A percentile compares a stretch with the other conserved stretches of the same genome.
Evolutionary conservation across 1,140 invertebrate genomes (phyloP).

Genomic region (Anagrus nilaparvatae): DNA sequence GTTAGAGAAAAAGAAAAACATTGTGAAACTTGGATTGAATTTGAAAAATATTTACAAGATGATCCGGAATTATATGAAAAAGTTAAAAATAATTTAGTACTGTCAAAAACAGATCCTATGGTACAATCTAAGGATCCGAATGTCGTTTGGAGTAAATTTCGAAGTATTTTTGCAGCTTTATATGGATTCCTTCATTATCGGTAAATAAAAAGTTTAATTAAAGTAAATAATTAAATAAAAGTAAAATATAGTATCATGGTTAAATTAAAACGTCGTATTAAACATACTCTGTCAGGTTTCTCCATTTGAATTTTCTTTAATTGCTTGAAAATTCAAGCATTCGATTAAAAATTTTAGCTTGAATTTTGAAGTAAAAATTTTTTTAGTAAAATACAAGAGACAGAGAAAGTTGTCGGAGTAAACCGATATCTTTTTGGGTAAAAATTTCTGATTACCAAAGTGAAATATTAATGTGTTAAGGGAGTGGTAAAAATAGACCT

Average conservation of each 20-base stretch:
- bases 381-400: no score
- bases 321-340: not conserved
- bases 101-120: conserved; percentile 44
- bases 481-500: no score
- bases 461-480: no score
- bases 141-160: conserved; percentile 58
- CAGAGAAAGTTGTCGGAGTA: no score
- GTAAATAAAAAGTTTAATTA: no score
- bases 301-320: not conserved
- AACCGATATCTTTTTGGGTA: no score
- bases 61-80: conserved; percentile 21
- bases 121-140: conserved; percentile 49
- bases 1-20: not conserved
- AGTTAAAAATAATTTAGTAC: conserved; percentile 51
- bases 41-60: conserved; percentile 30
- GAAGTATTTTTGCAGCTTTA: conserved; percentile 54
- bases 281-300: not conserved
- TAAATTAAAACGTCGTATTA: not conserved
- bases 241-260: conserved; percentile 3
- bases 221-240: conserved; percentile 52
- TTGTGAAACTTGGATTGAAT: conserved; percentile 47
- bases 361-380: no score
- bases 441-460: no score
- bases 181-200: no score
- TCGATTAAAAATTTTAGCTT: no score